Conservation (phyloP, 2,888 invertebrate species). For the Clitarchus hookeri region DNA sequence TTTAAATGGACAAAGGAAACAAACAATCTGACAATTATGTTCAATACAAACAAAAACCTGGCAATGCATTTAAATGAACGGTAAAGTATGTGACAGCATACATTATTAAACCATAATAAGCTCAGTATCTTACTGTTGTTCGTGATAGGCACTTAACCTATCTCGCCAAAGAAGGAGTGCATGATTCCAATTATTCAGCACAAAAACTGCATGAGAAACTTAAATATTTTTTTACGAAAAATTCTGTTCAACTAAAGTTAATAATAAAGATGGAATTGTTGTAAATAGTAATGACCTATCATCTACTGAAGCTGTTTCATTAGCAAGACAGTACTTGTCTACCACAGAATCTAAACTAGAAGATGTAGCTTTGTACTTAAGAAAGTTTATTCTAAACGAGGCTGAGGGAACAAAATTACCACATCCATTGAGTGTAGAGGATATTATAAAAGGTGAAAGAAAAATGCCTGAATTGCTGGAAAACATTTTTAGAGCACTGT, state of each 20-base stretch:
- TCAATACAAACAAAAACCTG: background rate
- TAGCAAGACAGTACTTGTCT: conserved; percentile 11
- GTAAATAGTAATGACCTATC: conserved; percentile 4
- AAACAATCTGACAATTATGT: background rate
- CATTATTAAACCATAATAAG: conserved; percentile 18
- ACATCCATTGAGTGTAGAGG: conserved; percentile 21
- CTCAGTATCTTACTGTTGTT: conserved; percentile 24
- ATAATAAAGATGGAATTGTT: conserved; percentile 27
- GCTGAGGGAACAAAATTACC: background rate
- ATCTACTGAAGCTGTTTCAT: conserved; percentile 24
- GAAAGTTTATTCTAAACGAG: conserved; percentile 17
- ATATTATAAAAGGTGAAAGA: conserved; percentile 20
- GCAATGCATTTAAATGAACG: conserved; percentile 10
- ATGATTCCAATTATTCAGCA: conserved; percentile 22
- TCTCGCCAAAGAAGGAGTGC: conserved; percentile 19
- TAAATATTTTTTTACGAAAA: conserved; percentile 12
- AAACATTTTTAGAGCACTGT: conserved; percentile 16
- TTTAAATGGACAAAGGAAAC: conserved; percentile 18
- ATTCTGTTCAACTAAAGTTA: conserved; percentile 17
- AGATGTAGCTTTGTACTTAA: conserved; percentile 20
- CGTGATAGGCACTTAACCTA: conserved; percentile 21
- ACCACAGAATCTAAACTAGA: conserved; percentile 20
- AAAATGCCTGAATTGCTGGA: conserved; percentile 24
- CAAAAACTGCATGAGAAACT: conserved; percentile 23
- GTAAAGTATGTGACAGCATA: conserved; percentile 4